Evolutionary conservation across 1,140 invertebrate genomes (phyloP).

Genomic region (Rhagoletis zephyria): DNA sequence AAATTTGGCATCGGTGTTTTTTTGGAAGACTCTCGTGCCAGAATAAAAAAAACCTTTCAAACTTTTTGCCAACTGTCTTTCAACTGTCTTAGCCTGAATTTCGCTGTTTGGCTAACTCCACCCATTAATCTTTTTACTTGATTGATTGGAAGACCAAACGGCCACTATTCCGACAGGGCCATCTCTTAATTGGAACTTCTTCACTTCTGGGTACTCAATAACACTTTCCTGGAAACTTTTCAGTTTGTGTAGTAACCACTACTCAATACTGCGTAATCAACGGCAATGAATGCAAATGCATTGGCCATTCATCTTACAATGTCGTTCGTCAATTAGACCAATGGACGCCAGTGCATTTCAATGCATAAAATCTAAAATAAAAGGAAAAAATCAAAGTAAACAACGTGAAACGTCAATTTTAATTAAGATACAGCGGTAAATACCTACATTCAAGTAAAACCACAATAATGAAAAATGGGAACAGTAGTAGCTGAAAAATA

Average conservation of each 20-base stretch:
- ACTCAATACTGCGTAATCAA: neutral
- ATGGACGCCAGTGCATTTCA: slow-evolving; percentile 23
- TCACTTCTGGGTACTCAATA: neutral
- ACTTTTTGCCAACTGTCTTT: too few relatives aligned
- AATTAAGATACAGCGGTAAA: slow-evolving; percentile 15
- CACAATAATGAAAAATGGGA: neutral
- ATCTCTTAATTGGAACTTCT: too few relatives aligned
- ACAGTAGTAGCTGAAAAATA: neutral
- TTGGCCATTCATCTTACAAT: neutral
- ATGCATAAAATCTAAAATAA: neutral
- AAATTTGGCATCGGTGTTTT: too few relatives aligned
- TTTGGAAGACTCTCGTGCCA: too few relatives aligned
- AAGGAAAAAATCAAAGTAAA: neutral
- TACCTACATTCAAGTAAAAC: neutral
- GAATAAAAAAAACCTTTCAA: too few relatives aligned
- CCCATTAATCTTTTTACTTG: too few relatives aligned
- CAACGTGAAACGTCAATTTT: neutral
- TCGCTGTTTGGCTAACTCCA: too few relatives aligned
- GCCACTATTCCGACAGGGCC: too few relatives aligned
- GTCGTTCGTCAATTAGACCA: slow-evolving; percentile 33
- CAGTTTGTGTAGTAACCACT: neutral
- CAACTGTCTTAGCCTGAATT: too few relatives aligned
- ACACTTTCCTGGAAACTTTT: slow-evolving; percentile 22
- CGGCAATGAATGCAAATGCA: slow-evolving; percentile 27
- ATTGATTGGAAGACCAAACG: too few relatives aligned